A percentile compares a stretch with the other conserved stretches of the same genome.
phyloP scores from a whole-genome alignment of 2,888 invertebrate genomes.

The Octodonta nipae region DNA sequence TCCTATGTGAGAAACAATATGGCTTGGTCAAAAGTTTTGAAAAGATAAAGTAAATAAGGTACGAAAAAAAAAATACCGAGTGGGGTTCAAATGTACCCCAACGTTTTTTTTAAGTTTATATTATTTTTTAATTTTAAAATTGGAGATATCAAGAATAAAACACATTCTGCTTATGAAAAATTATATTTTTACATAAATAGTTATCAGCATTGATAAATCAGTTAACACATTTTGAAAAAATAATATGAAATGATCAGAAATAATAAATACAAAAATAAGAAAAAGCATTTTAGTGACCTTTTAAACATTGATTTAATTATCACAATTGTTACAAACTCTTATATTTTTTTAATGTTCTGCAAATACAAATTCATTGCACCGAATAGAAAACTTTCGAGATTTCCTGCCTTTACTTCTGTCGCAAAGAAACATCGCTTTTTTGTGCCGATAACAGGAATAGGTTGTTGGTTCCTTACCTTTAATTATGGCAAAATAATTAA shows the following conservation, averaged over 20 bases:
- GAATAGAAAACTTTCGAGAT: constrained; percentile 6
- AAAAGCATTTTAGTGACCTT: constrained; percentile 1
- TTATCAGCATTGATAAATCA: constrained; percentile 4
- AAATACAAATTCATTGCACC: constrained; percentile 5
- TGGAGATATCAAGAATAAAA: constrained; percentile 1
- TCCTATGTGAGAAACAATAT: too few relatives aligned
- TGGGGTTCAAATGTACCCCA: constrained; percentile 3
- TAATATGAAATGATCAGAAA: constrained; percentile 1
- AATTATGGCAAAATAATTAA: constrained; percentile 6
- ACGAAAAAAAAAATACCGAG: constrained; percentile 4
- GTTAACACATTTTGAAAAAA: too few relatives aligned
- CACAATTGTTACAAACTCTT: constrained; percentile 2
- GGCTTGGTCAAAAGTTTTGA: constrained; percentile 4
- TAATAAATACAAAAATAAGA: constrained; percentile 5
- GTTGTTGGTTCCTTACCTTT: constrained; percentile 8
- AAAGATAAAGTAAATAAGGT: too few relatives aligned
- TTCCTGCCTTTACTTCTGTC: too few relatives aligned
- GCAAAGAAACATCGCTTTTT: constrained; percentile 5
- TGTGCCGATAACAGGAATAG: constrained; percentile 8
- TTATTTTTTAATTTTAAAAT: constrained; percentile 13
- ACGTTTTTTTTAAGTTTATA: constrained; percentile 3
- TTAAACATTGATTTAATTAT: constrained; percentile 1
- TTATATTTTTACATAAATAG: constrained; percentile 5
- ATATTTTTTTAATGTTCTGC: constrained; percentile 7
- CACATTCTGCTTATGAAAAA: constrained; percentile 4